These are phyloP conservation scores for Steatornis caripensis DNA, from an alignment of 2,113 vertebrate genomes.

Conservation along the genomic window DNA sequence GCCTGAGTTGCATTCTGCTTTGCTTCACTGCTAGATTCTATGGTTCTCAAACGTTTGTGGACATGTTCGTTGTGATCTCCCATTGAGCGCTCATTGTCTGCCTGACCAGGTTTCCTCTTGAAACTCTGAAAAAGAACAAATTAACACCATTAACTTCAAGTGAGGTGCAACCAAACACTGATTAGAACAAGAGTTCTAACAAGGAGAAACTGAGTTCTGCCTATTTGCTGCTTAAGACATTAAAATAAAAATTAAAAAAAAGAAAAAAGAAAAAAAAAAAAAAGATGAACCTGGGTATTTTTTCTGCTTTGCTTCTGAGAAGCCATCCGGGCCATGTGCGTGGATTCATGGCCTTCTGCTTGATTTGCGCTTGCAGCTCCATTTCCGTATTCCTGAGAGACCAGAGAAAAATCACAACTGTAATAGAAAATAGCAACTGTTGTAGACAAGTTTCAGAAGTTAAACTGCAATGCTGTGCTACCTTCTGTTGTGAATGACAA, in stretches of 20 bases:
- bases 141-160: background rate
- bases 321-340: constrained; percentile 80
- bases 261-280: background rate
- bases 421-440: background rate
- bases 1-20: constrained; percentile 36
- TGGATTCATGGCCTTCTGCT: constrained; percentile 91
- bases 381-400: constrained; percentile 83
- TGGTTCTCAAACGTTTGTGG: constrained; percentile 86
- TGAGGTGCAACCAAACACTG: background rate
- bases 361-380: constrained; percentile 91
- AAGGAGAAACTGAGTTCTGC: background rate
- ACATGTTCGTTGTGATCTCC: constrained; percentile 84
- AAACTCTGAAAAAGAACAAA: constrained; percentile 78
- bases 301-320: constrained; percentile 80
- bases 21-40: constrained; percentile 71
- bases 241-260: background rate
- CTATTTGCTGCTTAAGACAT: background rate
- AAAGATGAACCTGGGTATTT: constrained; percentile 82
- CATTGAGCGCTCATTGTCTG: constrained; percentile 85
- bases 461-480: background rate
- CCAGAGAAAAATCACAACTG: background rate
- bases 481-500: background rate
- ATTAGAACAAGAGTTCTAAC: background rate
- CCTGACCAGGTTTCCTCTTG: constrained; percentile 91
- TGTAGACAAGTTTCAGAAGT: background rate